Evolutionary conservation across 30 jellyfish, hydroid and myxozoan genomes (phyloP).

Genomic region (Aurelia sp.): DNA sequence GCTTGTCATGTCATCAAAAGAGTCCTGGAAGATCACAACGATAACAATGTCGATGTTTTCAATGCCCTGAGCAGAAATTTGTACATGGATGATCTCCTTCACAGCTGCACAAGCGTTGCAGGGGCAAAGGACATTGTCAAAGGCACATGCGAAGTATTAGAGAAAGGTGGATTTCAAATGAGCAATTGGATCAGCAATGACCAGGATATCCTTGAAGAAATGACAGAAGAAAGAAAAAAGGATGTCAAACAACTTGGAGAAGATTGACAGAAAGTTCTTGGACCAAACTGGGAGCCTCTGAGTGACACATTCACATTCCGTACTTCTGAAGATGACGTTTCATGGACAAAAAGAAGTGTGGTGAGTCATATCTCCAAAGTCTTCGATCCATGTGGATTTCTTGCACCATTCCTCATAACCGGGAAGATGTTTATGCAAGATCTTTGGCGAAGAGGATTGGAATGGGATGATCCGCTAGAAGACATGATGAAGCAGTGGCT

Average conservation of each 20-base stretch:
- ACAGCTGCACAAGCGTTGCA: conserved; percentile 43
- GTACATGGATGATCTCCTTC: conserved; percentile 59
- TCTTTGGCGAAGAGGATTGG: conserved; percentile 41
- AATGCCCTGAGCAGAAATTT: conserved; percentile 31
- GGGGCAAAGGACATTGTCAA: conserved; percentile 53
- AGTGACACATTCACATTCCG: conserved; percentile 50
- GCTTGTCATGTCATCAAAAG: conserved; percentile 32
- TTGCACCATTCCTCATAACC: conserved; percentile 48
- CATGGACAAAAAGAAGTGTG: conserved; percentile 47
- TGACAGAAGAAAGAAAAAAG: conserved; percentile 42
- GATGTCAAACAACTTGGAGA: conserved; percentile 43
- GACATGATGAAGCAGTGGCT: conserved; percentile 36
- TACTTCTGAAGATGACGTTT: conserved; percentile 23
- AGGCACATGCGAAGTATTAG: conserved; percentile 43
- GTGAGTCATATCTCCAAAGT: conserved; percentile 36
- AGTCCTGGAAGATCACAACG: conserved; percentile 39
- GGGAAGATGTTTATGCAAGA: conserved; percentile 41
- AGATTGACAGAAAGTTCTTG: conserved; percentile 44
- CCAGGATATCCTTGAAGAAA: conserved; percentile 29
- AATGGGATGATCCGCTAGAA: conserved; percentile 53
- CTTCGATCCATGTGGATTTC: conserved; percentile 62
- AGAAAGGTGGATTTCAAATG: conserved; percentile 47
- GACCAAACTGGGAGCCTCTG: background rate
- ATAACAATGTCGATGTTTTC: conserved; percentile 27
- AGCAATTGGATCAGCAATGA: conserved; percentile 45